These are phyloP conservation scores for Drosophila stalkeri DNA, from an alignment of 2,888 invertebrate species.

Conservation along the genomic window DNA sequence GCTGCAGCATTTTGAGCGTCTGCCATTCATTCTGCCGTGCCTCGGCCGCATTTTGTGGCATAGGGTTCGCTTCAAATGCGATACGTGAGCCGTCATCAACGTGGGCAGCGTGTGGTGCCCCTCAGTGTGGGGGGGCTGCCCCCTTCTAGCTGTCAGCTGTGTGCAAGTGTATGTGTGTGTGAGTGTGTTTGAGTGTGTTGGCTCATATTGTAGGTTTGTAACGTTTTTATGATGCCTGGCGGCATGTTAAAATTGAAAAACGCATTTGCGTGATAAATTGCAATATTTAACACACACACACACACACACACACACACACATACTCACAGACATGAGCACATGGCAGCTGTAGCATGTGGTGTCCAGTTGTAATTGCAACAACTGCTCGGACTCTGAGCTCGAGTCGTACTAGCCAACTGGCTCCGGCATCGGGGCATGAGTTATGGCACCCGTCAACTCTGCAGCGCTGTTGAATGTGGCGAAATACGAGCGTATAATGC, in stretches of 20 bases:
- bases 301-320: constrained; percentile 29
- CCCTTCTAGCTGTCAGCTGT: constrained; percentile 13
- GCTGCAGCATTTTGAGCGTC: constrained; percentile 18
- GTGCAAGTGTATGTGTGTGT: constrained; percentile 5
- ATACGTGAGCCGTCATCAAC: constrained; percentile 63
- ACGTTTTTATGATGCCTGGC: constrained; percentile 84
- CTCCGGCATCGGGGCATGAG: constrained; percentile 70
- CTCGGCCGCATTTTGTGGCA: constrained; percentile 10
- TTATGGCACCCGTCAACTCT: constrained; percentile 80
- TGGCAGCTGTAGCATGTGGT: constrained; percentile 77
- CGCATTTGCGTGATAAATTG: constrained; percentile 85
- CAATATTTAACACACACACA: constrained; percentile 84
- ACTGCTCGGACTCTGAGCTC: constrained; percentile 55
- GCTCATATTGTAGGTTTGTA: constrained; percentile 78
- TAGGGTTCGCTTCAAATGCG: constrained; percentile 26
- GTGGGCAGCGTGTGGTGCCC: constrained; percentile 53
- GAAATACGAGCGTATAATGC: constrained; percentile 82
- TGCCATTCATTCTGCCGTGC: constrained; percentile 30
- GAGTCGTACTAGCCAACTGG: constrained; percentile 27
- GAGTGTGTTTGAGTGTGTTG: constrained; percentile 50
- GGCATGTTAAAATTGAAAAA: constrained; percentile 85
- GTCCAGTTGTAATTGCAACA: constrained; percentile 78
- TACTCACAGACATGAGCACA: constrained; percentile 49
- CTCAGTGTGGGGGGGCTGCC: constrained; percentile 27
- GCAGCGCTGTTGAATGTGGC: constrained; percentile 77